A percentile compares a stretch with the other conserved stretches of the same genome.
These are phyloP conservation scores for Pandemis heparana DNA, from an alignment of 2,888 invertebrate genomes.

Conservation along the genomic window DNA sequence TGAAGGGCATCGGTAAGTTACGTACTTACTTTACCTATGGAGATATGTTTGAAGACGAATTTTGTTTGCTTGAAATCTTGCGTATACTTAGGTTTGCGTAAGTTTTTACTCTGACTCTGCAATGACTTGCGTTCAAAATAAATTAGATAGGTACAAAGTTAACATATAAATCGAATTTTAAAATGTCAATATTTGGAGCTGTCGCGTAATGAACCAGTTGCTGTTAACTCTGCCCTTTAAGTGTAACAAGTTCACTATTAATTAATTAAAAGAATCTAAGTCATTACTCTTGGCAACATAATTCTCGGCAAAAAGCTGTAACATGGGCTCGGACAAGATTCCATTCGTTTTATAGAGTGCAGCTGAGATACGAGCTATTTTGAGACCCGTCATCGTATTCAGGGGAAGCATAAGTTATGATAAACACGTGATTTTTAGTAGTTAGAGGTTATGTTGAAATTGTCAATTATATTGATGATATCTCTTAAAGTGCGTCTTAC, in stretches of 20 bases:
- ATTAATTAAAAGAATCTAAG: constrained; percentile 47
- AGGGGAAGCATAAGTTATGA: neutral
- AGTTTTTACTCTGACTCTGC: neutral
- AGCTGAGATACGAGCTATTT: constrained; percentile 11
- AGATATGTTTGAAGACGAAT: constrained; percentile 31
- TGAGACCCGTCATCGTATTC: constrained; percentile 5
- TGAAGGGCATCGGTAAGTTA: constrained; percentile 28
- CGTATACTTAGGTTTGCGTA: constrained; percentile 4
- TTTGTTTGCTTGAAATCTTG: constrained; percentile 35
- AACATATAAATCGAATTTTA: neutral
- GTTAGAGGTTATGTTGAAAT: neutral
- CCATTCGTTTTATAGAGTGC: constrained; percentile 20
- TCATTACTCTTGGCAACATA: constrained; percentile 43
- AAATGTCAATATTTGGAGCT: neutral
- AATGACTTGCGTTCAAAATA: neutral
- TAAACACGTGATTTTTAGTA: constrained; percentile 6
- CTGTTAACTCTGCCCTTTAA: constrained; percentile 41
- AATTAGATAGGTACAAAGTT: neutral
- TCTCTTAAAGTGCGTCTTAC: neutral
- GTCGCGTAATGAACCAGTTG: constrained; percentile 13
- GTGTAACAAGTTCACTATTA: constrained; percentile 39
- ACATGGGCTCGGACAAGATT: constrained; percentile 38
- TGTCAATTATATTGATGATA: neutral
- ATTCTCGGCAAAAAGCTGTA: constrained; percentile 24
- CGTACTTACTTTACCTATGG: neutral